Percentiles rank a stretch among this genome's conserved stretches.
Evolutionary conservation across 2,888 invertebrate species (phyloP).

Genomic region (Chrysotoxum bicinctum): DNA sequence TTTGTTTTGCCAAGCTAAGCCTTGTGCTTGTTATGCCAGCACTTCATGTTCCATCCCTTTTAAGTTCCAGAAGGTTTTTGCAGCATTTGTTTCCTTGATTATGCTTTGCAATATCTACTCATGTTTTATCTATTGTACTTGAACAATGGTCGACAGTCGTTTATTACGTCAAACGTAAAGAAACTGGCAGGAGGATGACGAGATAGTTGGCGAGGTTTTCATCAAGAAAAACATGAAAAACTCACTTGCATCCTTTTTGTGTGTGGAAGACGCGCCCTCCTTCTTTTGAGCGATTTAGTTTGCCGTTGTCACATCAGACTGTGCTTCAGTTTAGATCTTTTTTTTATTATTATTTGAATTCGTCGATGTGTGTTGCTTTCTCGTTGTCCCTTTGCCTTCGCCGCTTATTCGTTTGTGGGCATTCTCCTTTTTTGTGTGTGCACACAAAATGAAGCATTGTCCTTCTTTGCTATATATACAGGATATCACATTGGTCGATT

Average conservation of each 20-base stretch:
- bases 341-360: constrained; percentile 27
- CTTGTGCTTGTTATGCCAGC: constrained; percentile 20
- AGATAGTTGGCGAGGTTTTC: constrained; percentile 48
- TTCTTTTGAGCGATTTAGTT: constrained; percentile 39
- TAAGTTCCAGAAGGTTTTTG: constrained; percentile 25
- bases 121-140: constrained; percentile 69
- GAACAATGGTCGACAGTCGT: constrained; percentile 63
- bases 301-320: constrained; percentile 47
- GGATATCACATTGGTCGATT: constrained; percentile 82
- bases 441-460: constrained; percentile 80
- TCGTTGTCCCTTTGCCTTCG: constrained; percentile 44
- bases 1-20: constrained; percentile 47
- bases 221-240: constrained; percentile 62
- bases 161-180: constrained; percentile 60
- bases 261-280: constrained; percentile 62
- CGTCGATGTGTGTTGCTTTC: constrained; percentile 58
- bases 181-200: constrained; percentile 32
- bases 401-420: constrained; percentile 50
- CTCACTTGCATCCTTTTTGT: constrained; percentile 55
- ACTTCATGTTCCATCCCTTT: constrained; percentile 33
- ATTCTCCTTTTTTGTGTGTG: constrained; percentile 66
- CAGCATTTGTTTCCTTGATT: constrained; percentile 62
- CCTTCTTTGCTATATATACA: constrained; percentile 77
- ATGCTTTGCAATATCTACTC: constrained; percentile 51
- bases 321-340: constrained; percentile 26